Evolutionary conservation across 2,888 invertebrate species (phyloP).

Genomic region (Meteorus cinctellus): DNA sequence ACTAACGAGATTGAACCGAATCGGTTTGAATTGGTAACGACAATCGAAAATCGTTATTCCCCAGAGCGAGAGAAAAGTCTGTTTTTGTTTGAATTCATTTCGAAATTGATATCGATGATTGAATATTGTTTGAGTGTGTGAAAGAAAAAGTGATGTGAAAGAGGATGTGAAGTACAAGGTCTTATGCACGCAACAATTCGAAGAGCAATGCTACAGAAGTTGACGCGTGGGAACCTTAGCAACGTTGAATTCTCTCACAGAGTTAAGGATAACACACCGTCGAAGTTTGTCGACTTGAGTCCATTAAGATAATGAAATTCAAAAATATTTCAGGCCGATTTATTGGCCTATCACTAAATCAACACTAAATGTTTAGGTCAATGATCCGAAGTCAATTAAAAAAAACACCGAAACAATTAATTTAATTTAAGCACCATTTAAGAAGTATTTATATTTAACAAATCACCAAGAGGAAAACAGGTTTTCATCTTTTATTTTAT

Average conservation of each 20-base stretch:
- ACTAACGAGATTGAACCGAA: not conserved
- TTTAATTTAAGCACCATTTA: slow-evolving; percentile 33
- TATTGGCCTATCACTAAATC: slow-evolving; percentile 21
- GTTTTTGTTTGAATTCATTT: too few relatives aligned
- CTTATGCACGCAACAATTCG: not conserved
- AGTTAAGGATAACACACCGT: not conserved
- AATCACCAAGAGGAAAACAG: not conserved
- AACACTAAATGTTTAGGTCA: slow-evolving; percentile 17
- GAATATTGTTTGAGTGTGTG: not conserved
- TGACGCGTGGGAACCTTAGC: slow-evolving; percentile 1
- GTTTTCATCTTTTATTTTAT: not conserved
- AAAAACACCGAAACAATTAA: slow-evolving; percentile 23
- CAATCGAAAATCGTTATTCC: too few relatives aligned
- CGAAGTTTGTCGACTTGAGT: not conserved
- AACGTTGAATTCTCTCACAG: not conserved
- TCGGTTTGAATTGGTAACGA: too few relatives aligned
- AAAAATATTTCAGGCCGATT: slow-evolving; percentile 36
- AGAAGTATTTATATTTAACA: not conserved
- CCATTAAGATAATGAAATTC: slow-evolving; percentile 25
- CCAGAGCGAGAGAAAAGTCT: too few relatives aligned
- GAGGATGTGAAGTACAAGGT: not conserved
- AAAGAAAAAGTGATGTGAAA: slow-evolving; percentile 23
- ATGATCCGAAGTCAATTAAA: slow-evolving; percentile 26
- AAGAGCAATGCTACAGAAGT: not conserved
- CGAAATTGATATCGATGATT: not conserved